Conservation (phyloP, 1,140 invertebrate genomes). For the Brachionus rubens region DNA sequence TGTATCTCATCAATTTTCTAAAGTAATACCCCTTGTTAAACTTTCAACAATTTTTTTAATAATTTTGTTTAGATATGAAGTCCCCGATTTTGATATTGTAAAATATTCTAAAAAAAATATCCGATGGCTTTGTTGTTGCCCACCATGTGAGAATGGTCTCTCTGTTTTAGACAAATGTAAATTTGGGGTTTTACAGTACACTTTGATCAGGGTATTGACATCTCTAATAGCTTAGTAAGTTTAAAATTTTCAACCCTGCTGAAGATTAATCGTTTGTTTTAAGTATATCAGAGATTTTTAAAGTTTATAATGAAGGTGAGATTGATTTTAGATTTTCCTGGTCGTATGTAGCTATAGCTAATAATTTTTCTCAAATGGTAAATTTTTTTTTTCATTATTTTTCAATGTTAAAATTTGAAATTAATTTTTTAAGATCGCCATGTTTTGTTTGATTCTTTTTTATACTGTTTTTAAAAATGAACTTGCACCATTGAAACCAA, state of each 20-base stretch:
- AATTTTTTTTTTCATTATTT: constrained; percentile 49
- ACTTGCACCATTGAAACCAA: constrained; percentile 81
- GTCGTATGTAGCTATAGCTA: constrained; percentile 82
- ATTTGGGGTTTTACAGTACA: constrained; percentile 91
- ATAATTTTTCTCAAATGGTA: constrained; percentile 90
- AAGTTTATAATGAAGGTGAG: constrained; percentile 83
- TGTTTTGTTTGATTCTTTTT: constrained; percentile 91
- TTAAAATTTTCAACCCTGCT: too few species aligned
- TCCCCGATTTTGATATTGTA: constrained; percentile 75
- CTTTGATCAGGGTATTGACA: constrained; percentile 79
- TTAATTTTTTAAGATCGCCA: constrained; percentile 65
- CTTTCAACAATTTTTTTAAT: background rate
- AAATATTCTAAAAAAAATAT: constrained; percentile 68
- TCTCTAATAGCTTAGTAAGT: constrained; percentile 79
- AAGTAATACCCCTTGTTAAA: constrained; percentile 47
- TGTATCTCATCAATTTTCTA: constrained; percentile 76
- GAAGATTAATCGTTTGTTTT: too few species aligned
- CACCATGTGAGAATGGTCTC: constrained; percentile 81
- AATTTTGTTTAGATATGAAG: constrained; percentile 63
- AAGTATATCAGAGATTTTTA: constrained; percentile 78
- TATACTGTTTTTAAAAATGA: constrained; percentile 82
- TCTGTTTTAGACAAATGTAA: constrained; percentile 76
- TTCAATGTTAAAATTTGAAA: background rate
- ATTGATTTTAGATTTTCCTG: constrained; percentile 77
- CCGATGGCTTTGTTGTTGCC: constrained; percentile 63